These are phyloP conservation scores for Apocrypta bakeri DNA, from an alignment of 1,140 invertebrate genomes.

Conservation along the genomic window DNA sequence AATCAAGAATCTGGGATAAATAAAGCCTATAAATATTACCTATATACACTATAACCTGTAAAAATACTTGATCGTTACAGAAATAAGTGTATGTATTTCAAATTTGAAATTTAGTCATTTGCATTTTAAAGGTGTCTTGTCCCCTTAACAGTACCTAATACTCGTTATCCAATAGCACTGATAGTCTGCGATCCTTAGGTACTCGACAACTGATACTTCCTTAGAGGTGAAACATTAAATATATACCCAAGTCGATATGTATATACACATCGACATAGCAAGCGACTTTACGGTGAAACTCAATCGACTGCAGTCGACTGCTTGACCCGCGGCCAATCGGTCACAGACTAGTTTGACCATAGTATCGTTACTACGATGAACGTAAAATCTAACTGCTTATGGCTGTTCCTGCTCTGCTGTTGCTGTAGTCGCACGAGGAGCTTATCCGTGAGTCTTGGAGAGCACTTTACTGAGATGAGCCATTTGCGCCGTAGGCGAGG, in stretches of 20 bases:
- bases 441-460: constrained; percentile 5
- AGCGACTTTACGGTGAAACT: neutral
- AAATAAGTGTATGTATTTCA: no score
- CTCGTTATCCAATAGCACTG: neutral
- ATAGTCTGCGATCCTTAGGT: neutral
- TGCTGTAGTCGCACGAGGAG: neutral
- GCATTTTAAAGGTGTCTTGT: no score
- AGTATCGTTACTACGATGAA: constrained; percentile 22
- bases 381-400: constrained; percentile 48
- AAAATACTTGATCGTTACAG: no score
- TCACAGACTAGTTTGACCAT: neutral
- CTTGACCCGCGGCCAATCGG: neutral
- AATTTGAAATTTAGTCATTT: no score
- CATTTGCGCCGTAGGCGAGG: constrained; percentile 10
- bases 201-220: neutral
- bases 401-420: neutral
- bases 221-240: neutral
- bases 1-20: no score
- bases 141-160: neutral
- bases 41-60: no score
- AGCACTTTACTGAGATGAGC: constrained; percentile 13
- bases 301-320: neutral
- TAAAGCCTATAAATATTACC: no score
- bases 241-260: neutral
- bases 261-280: neutral